Conservation (phyloP, 2,888 invertebrate species). For the Artemia sinica region DNA sequence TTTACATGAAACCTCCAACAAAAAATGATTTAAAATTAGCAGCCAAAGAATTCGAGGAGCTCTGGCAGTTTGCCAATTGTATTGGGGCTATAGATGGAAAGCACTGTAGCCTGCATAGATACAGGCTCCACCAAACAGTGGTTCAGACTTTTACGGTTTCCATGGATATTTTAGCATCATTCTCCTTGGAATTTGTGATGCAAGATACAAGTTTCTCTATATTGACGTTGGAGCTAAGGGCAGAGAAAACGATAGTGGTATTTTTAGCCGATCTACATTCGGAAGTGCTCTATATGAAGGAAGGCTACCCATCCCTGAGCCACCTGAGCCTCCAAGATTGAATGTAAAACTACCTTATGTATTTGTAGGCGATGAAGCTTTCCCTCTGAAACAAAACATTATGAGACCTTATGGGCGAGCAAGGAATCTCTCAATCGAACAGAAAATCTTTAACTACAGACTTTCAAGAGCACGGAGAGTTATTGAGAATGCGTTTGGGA, state of each 20-base stretch:
- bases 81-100: not conserved
- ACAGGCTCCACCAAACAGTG: conserved; percentile 8
- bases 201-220: conserved; percentile 28
- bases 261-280: conserved; percentile 23
- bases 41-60: not conserved
- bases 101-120: conserved; percentile 1
- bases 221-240: conserved; percentile 28
- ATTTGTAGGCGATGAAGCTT: conserved; percentile 27
- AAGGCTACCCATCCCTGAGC: conserved; percentile 25
- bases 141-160: not conserved
- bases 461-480: conserved; percentile 16
- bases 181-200: conserved; percentile 28
- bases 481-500: conserved; percentile 14
- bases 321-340: conserved; percentile 27
- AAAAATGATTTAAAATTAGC: not conserved
- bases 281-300: conserved; percentile 16
- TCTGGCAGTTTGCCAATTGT: not conserved
- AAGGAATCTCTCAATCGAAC: not conserved
- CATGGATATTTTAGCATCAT: conserved; percentile 27
- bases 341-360: conserved; percentile 26
- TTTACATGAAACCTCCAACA: not conserved
- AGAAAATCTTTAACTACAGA: conserved; percentile 15
- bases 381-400: conserved; percentile 25
- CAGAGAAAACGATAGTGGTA: conserved; percentile 27
- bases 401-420: conserved; percentile 16